A percentile compares a stretch with the other conserved stretches of the same genome.
These are phyloP conservation scores for Ylistrum balloti DNA, from an alignment of 1,140 invertebrate species.

Conservation along the genomic window DNA sequence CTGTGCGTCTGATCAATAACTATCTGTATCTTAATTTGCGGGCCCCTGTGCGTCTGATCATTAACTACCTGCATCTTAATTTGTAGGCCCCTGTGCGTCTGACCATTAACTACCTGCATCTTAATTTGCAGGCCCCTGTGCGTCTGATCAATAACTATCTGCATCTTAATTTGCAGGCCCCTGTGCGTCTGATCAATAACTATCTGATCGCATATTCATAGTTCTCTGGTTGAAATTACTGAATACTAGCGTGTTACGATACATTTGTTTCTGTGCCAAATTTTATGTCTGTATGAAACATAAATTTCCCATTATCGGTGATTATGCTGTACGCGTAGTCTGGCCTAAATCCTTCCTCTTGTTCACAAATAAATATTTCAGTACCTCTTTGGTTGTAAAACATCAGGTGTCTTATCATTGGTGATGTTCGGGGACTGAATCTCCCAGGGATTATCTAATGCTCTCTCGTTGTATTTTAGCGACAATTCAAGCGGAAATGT, in stretches of 20 bases:
- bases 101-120: background rate
- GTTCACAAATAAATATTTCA: constrained; percentile 36
- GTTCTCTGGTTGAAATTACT: background rate
- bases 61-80: background rate
- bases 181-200: background rate
- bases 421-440: background rate
- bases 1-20: background rate
- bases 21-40: background rate
- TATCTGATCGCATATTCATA: constrained; percentile 10
- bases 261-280: constrained; percentile 34
- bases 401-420: background rate
- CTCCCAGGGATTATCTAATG: background rate
- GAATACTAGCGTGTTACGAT: constrained; percentile 10
- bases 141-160: background rate
- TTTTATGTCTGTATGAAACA: background rate
- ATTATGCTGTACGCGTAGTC: background rate
- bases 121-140: background rate
- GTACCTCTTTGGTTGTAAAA: background rate
- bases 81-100: background rate
- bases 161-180: background rate
- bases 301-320: background rate
- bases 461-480: background rate
- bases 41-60: background rate
- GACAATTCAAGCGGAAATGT: background rate
- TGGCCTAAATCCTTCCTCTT: background rate